These are phyloP conservation scores for Heliconius aoede DNA, from an alignment of 2,888 invertebrate species.

Conservation along the genomic window DNA sequence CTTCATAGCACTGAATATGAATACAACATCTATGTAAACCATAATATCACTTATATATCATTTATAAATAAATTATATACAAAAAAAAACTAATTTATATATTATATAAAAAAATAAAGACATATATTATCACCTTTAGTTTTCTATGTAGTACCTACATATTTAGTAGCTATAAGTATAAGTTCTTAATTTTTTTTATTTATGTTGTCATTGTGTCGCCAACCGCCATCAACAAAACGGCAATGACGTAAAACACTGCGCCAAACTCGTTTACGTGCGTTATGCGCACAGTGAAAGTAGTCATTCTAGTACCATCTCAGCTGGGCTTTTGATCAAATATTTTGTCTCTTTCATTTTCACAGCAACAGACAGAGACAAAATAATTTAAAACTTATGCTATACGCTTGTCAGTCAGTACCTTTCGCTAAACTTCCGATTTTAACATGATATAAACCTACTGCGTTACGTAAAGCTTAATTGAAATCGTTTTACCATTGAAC, in stretches of 20 bases:
- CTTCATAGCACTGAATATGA: too few relatives aligned
- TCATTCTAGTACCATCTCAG: conserved; percentile 49
- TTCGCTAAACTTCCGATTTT: conserved; percentile 41
- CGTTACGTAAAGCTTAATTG: conserved; percentile 43
- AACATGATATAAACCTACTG: conserved; percentile 30
- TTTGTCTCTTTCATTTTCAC: conserved; percentile 44
- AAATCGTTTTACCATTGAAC: conserved; percentile 38
- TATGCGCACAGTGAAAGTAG: conserved; percentile 66
- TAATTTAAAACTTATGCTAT: conserved; percentile 30
- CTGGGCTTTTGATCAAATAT: conserved; percentile 36
- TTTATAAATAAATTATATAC: too few relatives aligned
- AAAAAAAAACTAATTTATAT: too few relatives aligned
- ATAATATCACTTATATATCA: too few relatives aligned
- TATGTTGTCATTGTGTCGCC: neutral
- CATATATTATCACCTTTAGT: too few relatives aligned
- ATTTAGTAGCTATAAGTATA: neutral
- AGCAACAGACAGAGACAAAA: conserved; percentile 38
- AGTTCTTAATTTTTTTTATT: neutral
- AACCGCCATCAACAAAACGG: conserved; percentile 19
- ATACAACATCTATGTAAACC: too few relatives aligned
- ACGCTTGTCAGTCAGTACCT: conserved; percentile 33
- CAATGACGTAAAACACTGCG: conserved; percentile 47
- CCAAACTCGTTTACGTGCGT: conserved; percentile 52
- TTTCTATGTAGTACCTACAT: neutral
- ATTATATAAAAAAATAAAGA: too few relatives aligned